Base-by-base conservation (phyloP, 2,888 invertebrate genomes). In the Pterostichus madidus region DNA sequence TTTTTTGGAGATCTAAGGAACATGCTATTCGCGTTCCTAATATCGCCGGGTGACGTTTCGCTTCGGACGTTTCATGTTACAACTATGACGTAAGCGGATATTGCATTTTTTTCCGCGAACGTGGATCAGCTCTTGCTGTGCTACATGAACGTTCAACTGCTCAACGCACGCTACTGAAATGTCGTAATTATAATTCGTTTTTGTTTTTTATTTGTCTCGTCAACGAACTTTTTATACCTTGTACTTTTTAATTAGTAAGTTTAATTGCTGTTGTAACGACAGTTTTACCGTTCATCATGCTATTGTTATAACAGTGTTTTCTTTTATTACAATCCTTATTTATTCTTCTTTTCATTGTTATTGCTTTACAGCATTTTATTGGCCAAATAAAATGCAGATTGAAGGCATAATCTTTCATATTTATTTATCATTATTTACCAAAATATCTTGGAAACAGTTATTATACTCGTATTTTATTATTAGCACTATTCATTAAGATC, bases 11-110 rank as follows among this genome's bases (percentile, higher is more conserved):
- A 80, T 81, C 75, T 52, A 44, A 81, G 80, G 75, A 81, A 81
- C 81, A 81, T 75, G 81, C 81, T 59, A 81, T 81, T 75, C 81
- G 81, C 73, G 75, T 81, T 81, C 81, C 59, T 81, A 81, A 81
- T 81, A 81, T 81, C 73, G 46, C 6, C n/a, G 53, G 81, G 52
- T 81, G 75, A 75, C 81, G 61, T 46, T 31, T 75, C 81, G 39
- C 75, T n/a, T 64, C 64, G 49, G 75, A 49, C 75, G 75, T 49
- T 64, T 52, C 52, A 75, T 75, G 79, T 79, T 79, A 17, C 81
- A 39, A 32, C 68, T 68, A 44, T 81, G 81, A 81, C 81, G 75
- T 75, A 81, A 81, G 52, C 81, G 81, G 81, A 81, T 75, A 81
- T 81, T 81, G 59, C 64, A 73, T 81, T 81, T 81, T n/a, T 81